Base-by-base conservation (phyloP, 2,888 invertebrate species). In the Dryomyza anilis region DNA sequence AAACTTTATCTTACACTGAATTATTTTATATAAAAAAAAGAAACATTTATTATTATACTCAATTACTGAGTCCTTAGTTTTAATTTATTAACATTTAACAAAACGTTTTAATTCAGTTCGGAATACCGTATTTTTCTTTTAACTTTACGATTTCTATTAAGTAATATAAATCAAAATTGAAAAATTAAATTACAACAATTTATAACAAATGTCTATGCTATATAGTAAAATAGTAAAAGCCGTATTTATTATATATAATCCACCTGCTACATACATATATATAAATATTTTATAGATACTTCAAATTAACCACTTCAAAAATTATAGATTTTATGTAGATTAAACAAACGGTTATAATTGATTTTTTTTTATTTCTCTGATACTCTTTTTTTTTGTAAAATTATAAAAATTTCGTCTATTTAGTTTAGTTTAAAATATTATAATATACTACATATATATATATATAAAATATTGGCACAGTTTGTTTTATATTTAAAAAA, bases 371-470 rank as follows among this genome's bases (percentile, higher is more conserved):
- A 5, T 62, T 29, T 25, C 53, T 36, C 53, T 63, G 57, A 58
- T 46, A 62, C 63, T 60, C 19, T 65, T 56, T 56, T 14, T 23
- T 64, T 52, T 64, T 64, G 57, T 67, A 64, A 59, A 61, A 52
- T 65, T 62, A 64, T 64, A 43, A 52, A 67, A 52, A n/a, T 67
- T 66, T 58, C 67, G 57, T 66, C 62, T 68, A 52, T 67, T 62
- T 66, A 66, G 63, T 67, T 67, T 63, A 55, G 63, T 57, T 39
- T 33, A 60, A 33, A 63, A 63, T 60, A 53, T 53, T 48, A 58
- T 64, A 69, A 65, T 64, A 59, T 64, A 67, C 60, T 67, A 64
- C 67, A 67, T 69, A 69, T 69, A 69, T 67, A 67, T 66, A 56
- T 46, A 57, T 55, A 63, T 58, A 30, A 64, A 67, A 61, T 16